These are phyloP conservation scores for Kryptolebias marmoratus DNA, from an alignment of 2,113 vertebrate genomes.

Conservation along the genomic window DNA sequence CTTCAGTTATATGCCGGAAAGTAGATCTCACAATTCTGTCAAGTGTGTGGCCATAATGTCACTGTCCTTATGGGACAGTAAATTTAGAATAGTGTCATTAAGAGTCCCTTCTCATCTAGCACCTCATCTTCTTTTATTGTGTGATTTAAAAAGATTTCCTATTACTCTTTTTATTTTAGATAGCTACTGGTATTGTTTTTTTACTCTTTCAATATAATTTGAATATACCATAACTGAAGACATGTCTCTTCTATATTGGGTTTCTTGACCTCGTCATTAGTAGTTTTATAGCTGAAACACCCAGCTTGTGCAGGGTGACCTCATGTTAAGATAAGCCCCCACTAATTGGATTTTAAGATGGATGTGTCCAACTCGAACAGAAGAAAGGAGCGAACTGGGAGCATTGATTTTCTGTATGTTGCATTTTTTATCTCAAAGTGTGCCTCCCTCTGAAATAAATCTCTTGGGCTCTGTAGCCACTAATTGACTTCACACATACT, in stretches of 20 bases:
- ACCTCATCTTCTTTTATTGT: too few relatives aligned
- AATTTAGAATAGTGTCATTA: neutral
- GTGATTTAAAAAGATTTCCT: too few relatives aligned
- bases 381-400: slow-evolving; percentile 7
- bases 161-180: too few relatives aligned
- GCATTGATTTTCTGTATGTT: slow-evolving; percentile 43
- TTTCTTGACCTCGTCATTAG: slow-evolving; percentile 21
- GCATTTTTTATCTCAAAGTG: slow-evolving; percentile 45
- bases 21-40: slow-evolving; percentile 26
- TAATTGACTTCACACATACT: slow-evolving; percentile 53
- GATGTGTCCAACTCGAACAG: slow-evolving; percentile 30
- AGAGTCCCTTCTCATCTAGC: neutral
- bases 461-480: slow-evolving; percentile 26
- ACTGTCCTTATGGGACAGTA: slow-evolving; percentile 26
- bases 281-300: slow-evolving; percentile 18
- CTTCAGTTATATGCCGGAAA: slow-evolving; percentile 49
- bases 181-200: too few relatives aligned
- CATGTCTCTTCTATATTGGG: too few relatives aligned
- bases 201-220: too few relatives aligned
- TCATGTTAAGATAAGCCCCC: slow-evolving; percentile 19
- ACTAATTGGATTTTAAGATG: slow-evolving; percentile 54
- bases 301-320: slow-evolving; percentile 28
- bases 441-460: slow-evolving; percentile 44
- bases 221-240: too few relatives aligned
- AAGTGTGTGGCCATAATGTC: slow-evolving; percentile 7